These are phyloP conservation scores for Luperina nickerlii DNA, from an alignment of 2,888 invertebrate genomes.

Conservation along the genomic window DNA sequence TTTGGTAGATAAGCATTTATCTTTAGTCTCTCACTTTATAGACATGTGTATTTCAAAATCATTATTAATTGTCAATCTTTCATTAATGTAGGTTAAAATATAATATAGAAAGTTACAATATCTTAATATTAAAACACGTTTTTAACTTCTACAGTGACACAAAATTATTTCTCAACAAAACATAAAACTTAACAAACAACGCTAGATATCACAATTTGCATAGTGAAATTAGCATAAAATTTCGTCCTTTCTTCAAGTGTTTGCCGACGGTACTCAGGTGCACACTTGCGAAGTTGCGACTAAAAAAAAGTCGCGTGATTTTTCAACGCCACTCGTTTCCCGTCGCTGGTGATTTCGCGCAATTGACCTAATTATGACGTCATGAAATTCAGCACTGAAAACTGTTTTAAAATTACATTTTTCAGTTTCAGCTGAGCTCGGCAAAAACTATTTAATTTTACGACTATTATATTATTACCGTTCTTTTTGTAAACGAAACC, in stretches of 20 bases:
- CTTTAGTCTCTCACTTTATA: not conserved
- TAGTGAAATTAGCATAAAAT: conserved; percentile 44
- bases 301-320: conserved; percentile 57
- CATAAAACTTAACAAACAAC: conserved; percentile 1
- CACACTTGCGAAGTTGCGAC: conserved; percentile 44
- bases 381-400: conserved; percentile 62
- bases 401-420: conserved; percentile 60
- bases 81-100: not conserved
- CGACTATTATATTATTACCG: conserved; percentile 40
- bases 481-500: conserved; percentile 23
- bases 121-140: not conserved
- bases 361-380: conserved; percentile 73
- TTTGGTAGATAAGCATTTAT: not conserved
- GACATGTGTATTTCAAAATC: too few relatives aligned
- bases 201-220: conserved; percentile 42
- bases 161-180: conserved; percentile 14
- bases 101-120: not conserved
- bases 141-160: too few relatives aligned
- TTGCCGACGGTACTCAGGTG: conserved; percentile 37
- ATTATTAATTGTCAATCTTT: not conserved
- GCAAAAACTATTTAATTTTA: conserved; percentile 55
- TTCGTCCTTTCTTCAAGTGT: conserved; percentile 41
- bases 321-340: conserved; percentile 62
- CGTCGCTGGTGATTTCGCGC: conserved; percentile 65
- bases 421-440: conserved; percentile 47